Conservation (phyloP, 2,888 invertebrate species). For the Acrobasis consociella region DNA sequence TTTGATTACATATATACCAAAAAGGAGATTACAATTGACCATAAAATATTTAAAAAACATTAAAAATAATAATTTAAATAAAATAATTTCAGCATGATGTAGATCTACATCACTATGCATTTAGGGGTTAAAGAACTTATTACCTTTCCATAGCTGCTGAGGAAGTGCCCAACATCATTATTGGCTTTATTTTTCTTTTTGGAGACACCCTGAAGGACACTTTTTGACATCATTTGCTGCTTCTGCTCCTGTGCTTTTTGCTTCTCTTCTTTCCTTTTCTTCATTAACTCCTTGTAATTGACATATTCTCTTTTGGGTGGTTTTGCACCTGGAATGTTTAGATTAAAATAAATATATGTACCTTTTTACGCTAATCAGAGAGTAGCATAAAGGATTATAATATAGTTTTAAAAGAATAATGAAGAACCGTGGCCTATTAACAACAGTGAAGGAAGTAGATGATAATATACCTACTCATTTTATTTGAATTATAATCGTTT, state of each 20-base stretch:
- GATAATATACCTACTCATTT: too few species aligned
- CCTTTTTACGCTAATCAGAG: neutral
- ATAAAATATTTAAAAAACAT: too few species aligned
- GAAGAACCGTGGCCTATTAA: too few species aligned
- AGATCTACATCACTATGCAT: too few species aligned
- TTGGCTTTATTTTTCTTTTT: conserved; percentile 74
- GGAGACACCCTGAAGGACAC: conserved; percentile 79
- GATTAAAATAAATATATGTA: neutral
- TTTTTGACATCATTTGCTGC: conserved; percentile 83
- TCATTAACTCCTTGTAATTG: conserved; percentile 89
- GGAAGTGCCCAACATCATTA: conserved; percentile 75
- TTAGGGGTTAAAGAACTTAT: neutral
- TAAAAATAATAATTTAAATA: too few species aligned
- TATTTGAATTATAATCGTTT: too few species aligned
- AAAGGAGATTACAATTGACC: too few species aligned
- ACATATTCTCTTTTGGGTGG: conserved; percentile 86
- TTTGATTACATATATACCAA: too few species aligned
- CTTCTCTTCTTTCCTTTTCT: conserved; percentile 83
- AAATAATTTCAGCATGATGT: too few species aligned
- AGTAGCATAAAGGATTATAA: neutral
- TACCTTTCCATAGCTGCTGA: conserved; percentile 77
- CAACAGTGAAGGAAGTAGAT: too few species aligned
- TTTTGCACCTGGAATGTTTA: conserved; percentile 85
- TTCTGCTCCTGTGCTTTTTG: conserved; percentile 69
- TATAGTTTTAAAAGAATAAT: too few species aligned